phyloP scores from a whole-genome alignment of 2,113 vertebrate genomes.

The Hippotragus niger region DNA sequence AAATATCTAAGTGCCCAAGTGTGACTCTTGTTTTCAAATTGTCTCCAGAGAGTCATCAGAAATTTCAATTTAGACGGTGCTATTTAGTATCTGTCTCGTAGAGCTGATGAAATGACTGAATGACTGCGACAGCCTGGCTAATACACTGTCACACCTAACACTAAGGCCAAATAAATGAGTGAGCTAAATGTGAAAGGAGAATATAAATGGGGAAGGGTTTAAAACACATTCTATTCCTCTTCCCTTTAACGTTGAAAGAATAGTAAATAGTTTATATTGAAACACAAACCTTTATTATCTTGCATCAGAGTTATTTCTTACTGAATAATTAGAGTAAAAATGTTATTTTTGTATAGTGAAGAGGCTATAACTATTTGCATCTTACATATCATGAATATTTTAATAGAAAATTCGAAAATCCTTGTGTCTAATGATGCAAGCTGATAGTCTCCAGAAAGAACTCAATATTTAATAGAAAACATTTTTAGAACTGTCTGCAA shows the following conservation, averaged over 20 bases:
- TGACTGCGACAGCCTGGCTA: slow-evolving; percentile 56
- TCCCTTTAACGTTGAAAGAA: background rate
- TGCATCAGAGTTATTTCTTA: slow-evolving; percentile 16
- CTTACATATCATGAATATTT: slow-evolving; percentile 59
- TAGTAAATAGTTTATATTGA: background rate
- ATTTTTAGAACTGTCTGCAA: slow-evolving; percentile 17
- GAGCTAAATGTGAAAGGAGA: slow-evolving; percentile 47
- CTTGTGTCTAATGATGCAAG: slow-evolving; percentile 48
- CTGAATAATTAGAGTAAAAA: slow-evolving; percentile 48
- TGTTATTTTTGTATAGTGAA: slow-evolving; percentile 31
- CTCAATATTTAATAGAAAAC: slow-evolving; percentile 11
- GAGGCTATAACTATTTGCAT: slow-evolving; percentile 28
- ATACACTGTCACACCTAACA: slow-evolving; percentile 62
- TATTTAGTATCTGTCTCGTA: slow-evolving; percentile 70
- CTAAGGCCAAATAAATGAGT: slow-evolving; percentile 27
- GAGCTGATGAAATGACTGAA: slow-evolving; percentile 66
- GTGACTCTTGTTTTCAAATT: slow-evolving; percentile 38
- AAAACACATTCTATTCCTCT: slow-evolving; percentile 1
- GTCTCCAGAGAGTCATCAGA: slow-evolving; percentile 61
- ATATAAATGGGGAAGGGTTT: slow-evolving; percentile 8
- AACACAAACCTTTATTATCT: background rate
- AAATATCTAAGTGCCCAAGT: slow-evolving; percentile 17
- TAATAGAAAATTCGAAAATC: slow-evolving; percentile 43
- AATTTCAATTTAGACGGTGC: slow-evolving; percentile 62
- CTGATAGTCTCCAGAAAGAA: slow-evolving; percentile 3